These are phyloP conservation scores for Reticulitermes speratus DNA, from an alignment of 1,140 invertebrate genomes.

Conservation along the genomic window DNA sequence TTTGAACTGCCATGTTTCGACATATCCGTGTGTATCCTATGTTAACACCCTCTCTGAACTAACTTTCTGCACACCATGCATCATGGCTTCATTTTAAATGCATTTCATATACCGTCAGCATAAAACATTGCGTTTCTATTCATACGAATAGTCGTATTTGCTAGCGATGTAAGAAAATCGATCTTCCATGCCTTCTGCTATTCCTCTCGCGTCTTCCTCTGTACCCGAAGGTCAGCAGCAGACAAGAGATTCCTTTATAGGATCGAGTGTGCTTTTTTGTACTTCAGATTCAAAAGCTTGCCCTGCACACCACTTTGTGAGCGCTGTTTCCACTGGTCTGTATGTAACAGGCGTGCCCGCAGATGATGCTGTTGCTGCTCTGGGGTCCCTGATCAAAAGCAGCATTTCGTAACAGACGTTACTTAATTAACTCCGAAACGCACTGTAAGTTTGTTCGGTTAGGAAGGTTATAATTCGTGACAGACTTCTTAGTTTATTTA, in stretches of 20 bases:
- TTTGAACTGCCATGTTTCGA: no score
- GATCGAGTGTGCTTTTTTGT: constrained; percentile 13
- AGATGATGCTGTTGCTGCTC: no score
- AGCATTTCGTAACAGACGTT: no score
- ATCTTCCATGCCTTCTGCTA: background rate
- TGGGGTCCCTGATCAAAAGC: no score
- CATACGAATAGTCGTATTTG: background rate
- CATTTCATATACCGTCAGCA: background rate
- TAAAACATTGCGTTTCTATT: background rate
- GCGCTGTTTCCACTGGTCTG: background rate
- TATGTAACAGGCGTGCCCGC: no score
- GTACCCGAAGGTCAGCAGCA: constrained; percentile 2
- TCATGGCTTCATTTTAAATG: background rate
- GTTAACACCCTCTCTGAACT: no score
- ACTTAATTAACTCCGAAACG: no score
- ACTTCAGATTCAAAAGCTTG: background rate
- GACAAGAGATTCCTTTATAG: constrained; percentile 10
- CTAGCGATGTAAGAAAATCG: background rate
- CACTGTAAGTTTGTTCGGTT: no score
- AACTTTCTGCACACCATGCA: no score
- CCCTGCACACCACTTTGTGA: background rate
- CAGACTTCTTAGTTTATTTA: no score
- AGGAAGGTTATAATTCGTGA: no score
- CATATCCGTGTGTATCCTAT: no score
- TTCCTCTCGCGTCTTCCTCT: background rate